Base-by-base conservation (phyloP, 2,888 invertebrate species). In the Elmis aenea region DNA sequence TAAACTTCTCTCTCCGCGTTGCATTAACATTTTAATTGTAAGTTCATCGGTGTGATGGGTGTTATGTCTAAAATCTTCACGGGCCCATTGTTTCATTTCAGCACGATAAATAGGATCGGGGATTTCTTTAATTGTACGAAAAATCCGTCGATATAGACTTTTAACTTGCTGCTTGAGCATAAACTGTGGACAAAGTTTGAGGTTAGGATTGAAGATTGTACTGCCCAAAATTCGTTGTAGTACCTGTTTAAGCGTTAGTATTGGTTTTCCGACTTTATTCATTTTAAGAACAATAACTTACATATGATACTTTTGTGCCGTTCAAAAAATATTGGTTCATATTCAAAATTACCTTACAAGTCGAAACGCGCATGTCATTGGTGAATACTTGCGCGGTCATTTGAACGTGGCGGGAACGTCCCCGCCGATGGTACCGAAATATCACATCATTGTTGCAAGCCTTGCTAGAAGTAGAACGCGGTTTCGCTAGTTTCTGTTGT, bases 81-180 rank as follows among this genome's bases (percentile, higher is more conserved):
- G 71, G 0, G 82, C 81, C 88, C 89, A 90, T 26, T 79, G 72
- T 36, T 67, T 75, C 11, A 90, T 65, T 51, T 89, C 86, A 1
- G 66, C 54, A 39, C 75, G 74, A 31, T 82, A 80, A 1, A 59
- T 63, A 49, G 74, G 66, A 59, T 85, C 81, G 1, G 81, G 77
- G 5, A 89, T 77, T 54, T 75, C 67, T 34, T 72, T 74, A 28
- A 85, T 73, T 4, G 82, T 74, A 30, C 81, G 74, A 50, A 87
- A 75, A 41, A 89, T 81, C 44, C 81, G 76, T 46, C 84, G 71
- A 55, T 89, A 90, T 0, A 89, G 64, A 53, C 79, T 81, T 11
- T 88, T 61, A 0, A 88, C 88, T 67, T 89, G 82, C 67, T 83
- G 81, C 6, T 85, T 77, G 15, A 86, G 63, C 64, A 90, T 75